Conservation (phyloP, 2,888 invertebrate species). For the Prosopocoilus inquinatus region DNA sequence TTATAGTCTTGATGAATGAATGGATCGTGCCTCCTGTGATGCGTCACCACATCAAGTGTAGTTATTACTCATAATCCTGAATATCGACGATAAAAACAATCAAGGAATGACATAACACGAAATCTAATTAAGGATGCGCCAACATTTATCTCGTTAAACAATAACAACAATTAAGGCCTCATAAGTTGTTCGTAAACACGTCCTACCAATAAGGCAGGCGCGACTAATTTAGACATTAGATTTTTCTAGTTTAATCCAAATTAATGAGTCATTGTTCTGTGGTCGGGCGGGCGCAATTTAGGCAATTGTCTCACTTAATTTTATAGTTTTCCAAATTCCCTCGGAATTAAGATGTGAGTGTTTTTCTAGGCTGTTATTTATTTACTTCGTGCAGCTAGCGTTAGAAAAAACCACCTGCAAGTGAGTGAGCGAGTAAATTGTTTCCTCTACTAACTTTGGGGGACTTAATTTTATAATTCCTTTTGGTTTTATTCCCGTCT, state of each 20-base stretch:
- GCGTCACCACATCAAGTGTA: too few species aligned
- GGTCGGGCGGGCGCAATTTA: slow-evolving; percentile 19
- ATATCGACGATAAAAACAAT: too few species aligned
- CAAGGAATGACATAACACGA: too few species aligned
- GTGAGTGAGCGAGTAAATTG: not conserved
- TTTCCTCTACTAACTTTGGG: too few species aligned
- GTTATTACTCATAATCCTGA: too few species aligned
- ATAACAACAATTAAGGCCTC: slow-evolving; percentile 1
- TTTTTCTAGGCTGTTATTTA: too few species aligned
- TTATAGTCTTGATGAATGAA: too few species aligned
- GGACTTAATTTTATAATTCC: too few species aligned
- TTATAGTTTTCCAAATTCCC: slow-evolving; percentile 20
- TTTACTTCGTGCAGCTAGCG: not conserved
- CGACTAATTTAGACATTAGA: slow-evolving; percentile 21
- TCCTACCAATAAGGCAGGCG: slow-evolving; percentile 10
- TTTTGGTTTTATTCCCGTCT: too few species aligned
- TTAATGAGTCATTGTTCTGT: slow-evolving; percentile 23
- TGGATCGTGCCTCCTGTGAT: too few species aligned
- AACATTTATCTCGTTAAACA: too few species aligned
- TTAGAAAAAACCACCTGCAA: not conserved
- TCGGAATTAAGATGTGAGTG: slow-evolving; percentile 7
- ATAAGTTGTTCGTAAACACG: slow-evolving; percentile 3
- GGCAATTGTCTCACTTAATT: slow-evolving; percentile 25
- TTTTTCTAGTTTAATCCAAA: slow-evolving; percentile 22
- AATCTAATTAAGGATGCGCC: too few species aligned